Base-by-base conservation (phyloP, 2,888 invertebrate species). In the Scaptomyza parva region DNA sequence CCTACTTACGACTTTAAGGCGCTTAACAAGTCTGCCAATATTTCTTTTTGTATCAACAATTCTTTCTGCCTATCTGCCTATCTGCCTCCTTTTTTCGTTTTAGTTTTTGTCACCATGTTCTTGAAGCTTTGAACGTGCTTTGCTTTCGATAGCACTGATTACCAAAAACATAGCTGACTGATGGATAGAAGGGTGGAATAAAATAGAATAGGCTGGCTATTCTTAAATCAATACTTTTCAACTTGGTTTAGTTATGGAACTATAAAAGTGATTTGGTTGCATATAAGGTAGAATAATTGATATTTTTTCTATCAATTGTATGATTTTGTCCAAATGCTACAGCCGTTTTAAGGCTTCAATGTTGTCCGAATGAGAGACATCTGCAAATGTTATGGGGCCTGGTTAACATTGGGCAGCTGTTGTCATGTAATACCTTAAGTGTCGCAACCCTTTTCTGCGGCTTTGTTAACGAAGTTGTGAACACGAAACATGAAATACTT, bases 61-160 rank as follows among this genome's bases (percentile, higher is more conserved):
- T 40, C 50, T 58, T 9, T 22, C 9, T 9, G 24, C n/a, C n/a
- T n/a, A n/a, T n/a, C 33, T 45, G 22, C 9, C 45, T 37, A 5
- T 40, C 5, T 12, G 5, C 3, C 41, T 18, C 17, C 26, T 35
- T 41, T 44, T 59, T 51, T 14, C 48, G 37, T 45, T 61, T 40
- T 17, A 41, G 61, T 60, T 68, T 53, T 41, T 69, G 69, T 71
- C 62, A 40, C 17, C 62, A 40, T 66, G 50, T 53, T 58, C 63
- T 39, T 39, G 44, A 65, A 76, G 72, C 79, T 67, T 37, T 55
- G 67, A 72, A 78, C 78, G 76, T 78, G 78, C 76, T 76, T 72
- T 69, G 78, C 69, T 62, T 76, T 70, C 76, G 79, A 78, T 76
- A 69, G 76, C 76, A 79, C 79, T 78, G 78, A 78, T 78, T 78